Base-by-base conservation (phyloP, 1,140 invertebrate genomes). In the Bombus impatiens region DNA sequence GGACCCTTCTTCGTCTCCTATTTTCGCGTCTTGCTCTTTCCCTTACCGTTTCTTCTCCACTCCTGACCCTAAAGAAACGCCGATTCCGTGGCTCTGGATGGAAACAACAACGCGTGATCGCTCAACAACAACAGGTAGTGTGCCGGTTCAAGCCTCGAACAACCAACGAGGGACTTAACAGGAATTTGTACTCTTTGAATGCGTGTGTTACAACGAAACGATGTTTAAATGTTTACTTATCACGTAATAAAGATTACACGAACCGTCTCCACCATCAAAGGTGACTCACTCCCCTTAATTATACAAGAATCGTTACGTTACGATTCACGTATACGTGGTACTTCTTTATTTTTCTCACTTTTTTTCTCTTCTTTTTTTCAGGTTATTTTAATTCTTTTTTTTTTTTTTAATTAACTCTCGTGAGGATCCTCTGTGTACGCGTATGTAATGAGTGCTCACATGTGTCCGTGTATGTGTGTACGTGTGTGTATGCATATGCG, bases 171-270 rank as follows among this genome's bases (percentile, higher is more conserved):
- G 93, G 93, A 93, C 92, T 93, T 92, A 62, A 92, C 88, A 92
- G 92, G 92, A 94, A 95, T 94, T 94, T 94, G 94, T 94, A 95
- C 94, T 95, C 87, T 94, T 94, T 93, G 84, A 93, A 92, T 92
- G 87, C 92, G 87, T 92, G 77, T 87, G 80, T 90, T 86, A 84
- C 86, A 87, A 87, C 68, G 71, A 84, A 78, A 78, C 70, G 80
- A 82, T 82, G 74, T 72, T 86, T 53, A 65, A 59, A 84, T 71
- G 35, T 83, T 82, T 72, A 88, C 79, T 90, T 86, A 90, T 62
- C 84, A 53, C 71, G 65, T 87, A 86, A 68, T 88, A 90, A 86
- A 84, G 81, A 65, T 87, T 84, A 84, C 37, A 28, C 53, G 75
- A 59, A 32, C 37, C 76, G 57, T 28, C 59, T n/a, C 35, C 76